Base-by-base conservation (phyloP, 1,140 invertebrate species). In the Drosophila bipectinata region DNA sequence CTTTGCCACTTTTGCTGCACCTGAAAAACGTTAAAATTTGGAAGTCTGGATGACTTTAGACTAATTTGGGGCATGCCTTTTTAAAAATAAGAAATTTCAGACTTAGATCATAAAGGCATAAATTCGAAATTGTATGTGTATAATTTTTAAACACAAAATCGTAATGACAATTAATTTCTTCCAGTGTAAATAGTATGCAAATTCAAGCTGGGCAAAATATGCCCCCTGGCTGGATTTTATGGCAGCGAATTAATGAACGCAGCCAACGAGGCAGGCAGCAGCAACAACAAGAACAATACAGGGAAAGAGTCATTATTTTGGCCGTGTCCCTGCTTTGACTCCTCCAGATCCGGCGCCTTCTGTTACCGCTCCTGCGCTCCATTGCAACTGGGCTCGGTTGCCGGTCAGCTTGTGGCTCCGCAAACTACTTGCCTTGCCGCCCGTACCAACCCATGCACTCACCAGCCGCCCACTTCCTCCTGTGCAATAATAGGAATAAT, bases 161-260 rank as follows among this genome's bases (percentile, higher is more conserved):
- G 8, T 7, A 15, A 41, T 41, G n/a, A 14, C 41, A 18, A 18
- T 1, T 18, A 8, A 24, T 64, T 53, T 45, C 28, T 0, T 26
- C 2, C 1, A 64, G 59, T 67, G 63, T 52, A n/a, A 32, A 66
- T 77, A 73, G 79, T 88, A 88, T 88, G 83, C 83, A 88, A 87
- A 87, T 87, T 77, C 78, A 61, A 67, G 79, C 75, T 79, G 68
- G 67, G 79, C 79, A 79, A 88, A 88, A 83, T 83, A 77, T 83
- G 79, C 76, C 75, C 75, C 62, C 71, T 74, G 53, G 66, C 67
- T 48, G 75, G 78, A 58, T 76, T 88, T 88, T 88, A 88, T 88
- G 83, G 79, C 83, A 88, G 83, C 83, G 83, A 88, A 88, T 88
- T 88, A 88, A 88, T 88, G 83, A 88, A 88, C 83, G 83, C 63